Evolutionary conservation across 2,888 invertebrate genomes (phyloP), one percentile per base, ranked within the genome.

Genomic region (Epistrophe eligans): DNA sequence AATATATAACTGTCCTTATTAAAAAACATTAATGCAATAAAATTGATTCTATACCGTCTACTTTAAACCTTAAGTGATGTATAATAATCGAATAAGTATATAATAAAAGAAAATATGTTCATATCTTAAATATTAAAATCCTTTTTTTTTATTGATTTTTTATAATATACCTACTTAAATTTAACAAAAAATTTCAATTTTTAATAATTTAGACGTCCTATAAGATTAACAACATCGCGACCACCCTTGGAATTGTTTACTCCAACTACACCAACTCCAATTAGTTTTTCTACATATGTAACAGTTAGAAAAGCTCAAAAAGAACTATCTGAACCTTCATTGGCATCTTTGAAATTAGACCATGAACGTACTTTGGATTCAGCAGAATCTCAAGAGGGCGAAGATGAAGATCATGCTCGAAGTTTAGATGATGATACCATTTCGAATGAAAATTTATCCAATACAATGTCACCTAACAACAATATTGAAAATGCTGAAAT

Each of bases 211-310:
- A 93, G 93, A 85, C 93, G 93, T 67, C 92, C 93, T 88, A 93
- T 93, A 82, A 91, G 91, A 77, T 91, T 92, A 43, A 92, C 92
- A 28, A 91, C 93, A 57, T 90, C 92, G 43, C 89, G 89, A 43
- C 79, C 90, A 55, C 62, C 85, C 50, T 85, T 90, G 40, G 80
- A 88, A 62, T 81, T 89, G 71, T 88, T 84, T 32, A 88, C 89
- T n/a, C 90, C 91, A 11, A 92, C 92, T 32, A 92, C 92, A 17
- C 91, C 92, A 19, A 73, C 91, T 79, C 92, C 92, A 4, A 85
- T 90, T 32, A 77, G 91, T 52, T 90, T 92, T 89, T 91, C 92
- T 38, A 92, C 92, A 72, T 91, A 89, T 40, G 88, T 89, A 45
- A 80, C 91, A 67, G 89, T 89, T 38, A 88, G 89, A 66, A 92